These are phyloP conservation scores for Chaitophorus viminalis DNA, from an alignment of 2,888 invertebrate species.

Conservation along the genomic window DNA sequence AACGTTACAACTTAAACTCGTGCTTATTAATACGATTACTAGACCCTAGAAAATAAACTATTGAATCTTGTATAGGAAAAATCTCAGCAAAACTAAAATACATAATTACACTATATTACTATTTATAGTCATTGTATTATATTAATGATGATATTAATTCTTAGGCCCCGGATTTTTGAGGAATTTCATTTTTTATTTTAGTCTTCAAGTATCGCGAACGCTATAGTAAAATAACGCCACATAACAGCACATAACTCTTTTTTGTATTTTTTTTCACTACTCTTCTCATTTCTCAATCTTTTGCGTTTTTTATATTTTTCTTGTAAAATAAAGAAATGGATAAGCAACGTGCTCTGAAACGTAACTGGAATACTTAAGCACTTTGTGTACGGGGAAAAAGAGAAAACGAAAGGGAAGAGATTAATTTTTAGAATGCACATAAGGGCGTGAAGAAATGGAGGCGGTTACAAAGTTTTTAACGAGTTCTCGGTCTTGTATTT, in stretches of 20 bases:
- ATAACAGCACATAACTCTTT: not conserved
- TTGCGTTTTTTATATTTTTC: not conserved
- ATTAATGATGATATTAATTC: not conserved
- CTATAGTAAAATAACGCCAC: constrained; percentile 5
- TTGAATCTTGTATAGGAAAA: not conserved
- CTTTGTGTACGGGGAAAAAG: not conserved
- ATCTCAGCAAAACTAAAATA: not conserved
- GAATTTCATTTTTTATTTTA: constrained; percentile 18
- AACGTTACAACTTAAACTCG: not conserved
- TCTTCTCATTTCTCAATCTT: not conserved
- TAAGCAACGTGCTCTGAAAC: not conserved
- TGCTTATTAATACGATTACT: not conserved
- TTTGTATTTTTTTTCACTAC: not conserved
- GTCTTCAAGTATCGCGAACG: not conserved
- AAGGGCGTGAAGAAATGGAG: constrained; percentile 43
- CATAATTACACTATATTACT: not conserved
- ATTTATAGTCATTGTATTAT: too few species aligned
- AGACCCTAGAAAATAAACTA: not conserved
- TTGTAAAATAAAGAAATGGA: not conserved
- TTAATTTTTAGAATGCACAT: constrained; percentile 40
- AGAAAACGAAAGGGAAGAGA: not conserved
- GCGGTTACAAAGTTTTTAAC: constrained; percentile 27
- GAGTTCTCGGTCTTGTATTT: constrained; percentile 15
- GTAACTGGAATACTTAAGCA: constrained; percentile 12
- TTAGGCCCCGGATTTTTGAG: not conserved